Base-by-base conservation (phyloP, 1,140 invertebrate species). In the Platyscapa corneri region DNA sequence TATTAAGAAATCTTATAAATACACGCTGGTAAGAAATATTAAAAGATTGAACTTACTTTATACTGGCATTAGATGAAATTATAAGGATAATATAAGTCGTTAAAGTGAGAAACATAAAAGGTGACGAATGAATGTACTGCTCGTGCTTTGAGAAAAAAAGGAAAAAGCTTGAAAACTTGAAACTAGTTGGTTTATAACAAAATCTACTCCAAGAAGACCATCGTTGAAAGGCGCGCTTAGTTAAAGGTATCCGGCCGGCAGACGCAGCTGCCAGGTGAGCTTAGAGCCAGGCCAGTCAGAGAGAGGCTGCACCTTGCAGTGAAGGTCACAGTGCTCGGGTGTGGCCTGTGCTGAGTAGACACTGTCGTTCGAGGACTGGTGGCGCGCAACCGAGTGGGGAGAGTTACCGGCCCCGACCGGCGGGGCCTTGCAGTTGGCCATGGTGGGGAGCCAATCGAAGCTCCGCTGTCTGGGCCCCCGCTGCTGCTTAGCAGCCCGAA, bases 251-350 rank as follows among this genome's bases (percentile, higher is more conserved):
- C 83, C 83, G 83, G 83, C 83, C 64, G 46, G 18, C 64, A 84
- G 83, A 20, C 42, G 46, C 42, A 67, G 60, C 74, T 78, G 74
- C 32, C 75, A 83, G 81, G 86, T 84, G 81, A 46, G 39, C 14
- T 23, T 23, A 46, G 23, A 60, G 10, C 16, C 10, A 18, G 27
- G 23, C 46, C 64, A 67, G 49, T 74, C 34, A 75, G 53, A 87
- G 85, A 84, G 80, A 60, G 81, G 77, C 87, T 78, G 84, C 88
- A 93, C 92, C 92, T 93, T 93, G 89, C 90, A 92, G 87, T 90
- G 88, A 88, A 92, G 91, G 88, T 93, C 90, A 88, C 87, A 88
- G 84, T 89, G 87, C 56, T 93, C 92, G 88, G 91, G 90, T 91
- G 91, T 89, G 91, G 91, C 91, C 83, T 91, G 91, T 56, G 88